Percentiles rank a stretch among this genome's conserved stretches.
These are phyloP conservation scores for Picathartes gymnocephalus DNA, from an alignment of 2,113 vertebrate genomes.

Conservation along the genomic window DNA sequence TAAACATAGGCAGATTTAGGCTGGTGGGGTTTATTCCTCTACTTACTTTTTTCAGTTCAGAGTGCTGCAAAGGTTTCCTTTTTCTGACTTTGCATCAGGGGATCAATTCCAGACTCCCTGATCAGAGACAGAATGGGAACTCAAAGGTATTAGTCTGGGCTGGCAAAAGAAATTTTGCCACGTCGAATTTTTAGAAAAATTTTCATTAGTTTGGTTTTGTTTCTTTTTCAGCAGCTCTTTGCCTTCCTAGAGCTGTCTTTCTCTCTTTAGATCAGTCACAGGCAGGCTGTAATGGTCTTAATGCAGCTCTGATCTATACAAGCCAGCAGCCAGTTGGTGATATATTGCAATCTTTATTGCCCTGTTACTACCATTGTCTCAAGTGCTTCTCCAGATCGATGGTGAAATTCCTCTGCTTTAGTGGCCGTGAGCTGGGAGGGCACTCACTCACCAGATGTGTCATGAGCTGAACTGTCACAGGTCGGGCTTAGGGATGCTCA, in stretches of 20 bases:
- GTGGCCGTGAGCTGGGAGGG: not conserved
- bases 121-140: not conserved
- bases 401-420: conserved; percentile 30
- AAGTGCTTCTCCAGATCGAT: conserved; percentile 65
- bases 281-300: conserved; percentile 27
- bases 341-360: conserved; percentile 54
- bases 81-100: not conserved
- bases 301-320: conserved; percentile 29
- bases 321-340: not conserved
- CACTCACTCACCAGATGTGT: conserved; percentile 15
- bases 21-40: not conserved
- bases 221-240: not conserved
- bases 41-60: not conserved
- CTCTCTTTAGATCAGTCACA: not conserved
- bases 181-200: not conserved
- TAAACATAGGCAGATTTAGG: not conserved
- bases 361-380: conserved; percentile 66
- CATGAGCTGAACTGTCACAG: not conserved
- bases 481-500: not conserved
- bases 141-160: not conserved
- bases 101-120: not conserved
- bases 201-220: not conserved
- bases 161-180: not conserved
- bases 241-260: not conserved
- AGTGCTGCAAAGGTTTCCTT: not conserved